Conservation (phyloP, 2,888 invertebrate genomes). For the Lepidonotus clava region DNA sequence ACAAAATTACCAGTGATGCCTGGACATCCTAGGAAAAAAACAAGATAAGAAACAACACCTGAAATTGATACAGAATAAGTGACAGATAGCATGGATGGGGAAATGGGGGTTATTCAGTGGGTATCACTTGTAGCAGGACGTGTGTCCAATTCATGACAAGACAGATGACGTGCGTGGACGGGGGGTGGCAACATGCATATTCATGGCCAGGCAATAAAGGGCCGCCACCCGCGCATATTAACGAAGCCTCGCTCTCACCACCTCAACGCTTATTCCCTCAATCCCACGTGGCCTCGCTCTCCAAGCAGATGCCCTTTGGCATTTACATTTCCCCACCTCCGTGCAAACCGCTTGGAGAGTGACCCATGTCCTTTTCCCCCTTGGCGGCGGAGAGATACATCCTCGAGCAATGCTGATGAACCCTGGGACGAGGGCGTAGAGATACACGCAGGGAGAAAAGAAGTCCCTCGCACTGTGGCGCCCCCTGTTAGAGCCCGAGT, state of each 20-base stretch:
- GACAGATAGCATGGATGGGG: no score
- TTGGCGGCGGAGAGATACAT: not conserved
- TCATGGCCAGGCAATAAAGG: not conserved
- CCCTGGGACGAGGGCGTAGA: not conserved
- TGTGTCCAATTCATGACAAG: not conserved
- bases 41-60: no score
- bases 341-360: not conserved
- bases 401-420: not conserved
- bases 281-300: not conserved
- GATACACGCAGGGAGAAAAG: not conserved
- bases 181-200: not conserved
- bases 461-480: conserved; percentile 39
- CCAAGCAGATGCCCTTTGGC: not conserved
- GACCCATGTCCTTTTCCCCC: not conserved
- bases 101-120: not conserved
- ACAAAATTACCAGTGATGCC: no score
- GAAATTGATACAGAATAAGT: no score
- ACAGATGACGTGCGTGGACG: not conserved
- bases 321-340: not conserved
- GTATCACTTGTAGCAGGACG: not conserved
- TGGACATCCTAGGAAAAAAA: no score
- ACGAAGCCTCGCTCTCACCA: not conserved
- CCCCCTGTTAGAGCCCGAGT: not conserved
- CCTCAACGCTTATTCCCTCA: not conserved
- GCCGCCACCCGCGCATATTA: not conserved